Conservation (phyloP, 2,888 invertebrate genomes). For the Disparrhopalites patrizii region DNA sequence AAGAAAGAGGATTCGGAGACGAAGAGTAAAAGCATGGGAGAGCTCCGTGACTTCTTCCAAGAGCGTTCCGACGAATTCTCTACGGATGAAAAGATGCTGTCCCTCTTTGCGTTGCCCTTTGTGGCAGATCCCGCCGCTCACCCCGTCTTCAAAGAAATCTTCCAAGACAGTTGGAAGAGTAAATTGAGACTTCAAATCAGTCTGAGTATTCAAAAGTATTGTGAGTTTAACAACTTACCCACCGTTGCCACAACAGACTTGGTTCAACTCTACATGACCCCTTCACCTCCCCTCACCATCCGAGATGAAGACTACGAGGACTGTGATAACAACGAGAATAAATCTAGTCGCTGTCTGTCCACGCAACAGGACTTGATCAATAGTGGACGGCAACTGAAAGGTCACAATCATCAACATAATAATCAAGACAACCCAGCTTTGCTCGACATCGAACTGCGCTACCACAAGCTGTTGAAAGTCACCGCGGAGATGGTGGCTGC, state of each 20-base stretch:
- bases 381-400: not conserved
- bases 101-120: slow-evolving; percentile 46
- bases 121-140: slow-evolving; percentile 41
- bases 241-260: slow-evolving; percentile 11
- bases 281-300: not conserved
- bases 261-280: slow-evolving; percentile 18
- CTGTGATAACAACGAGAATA: not conserved
- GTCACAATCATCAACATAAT: not conserved
- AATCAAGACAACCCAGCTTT: slow-evolving; percentile 7
- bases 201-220: slow-evolving; percentile 14
- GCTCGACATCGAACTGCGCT: slow-evolving; percentile 23
- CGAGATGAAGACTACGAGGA: not conserved
- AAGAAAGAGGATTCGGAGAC: slow-evolving; percentile 31
- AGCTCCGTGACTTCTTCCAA: slow-evolving; percentile 40
- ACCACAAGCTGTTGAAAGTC: slow-evolving; percentile 27
- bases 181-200: slow-evolving; percentile 16
- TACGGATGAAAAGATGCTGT: slow-evolving; percentile 42
- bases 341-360: not conserved
- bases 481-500: slow-evolving; percentile 27
- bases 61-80: slow-evolving; percentile 39
- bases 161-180: slow-evolving; percentile 22
- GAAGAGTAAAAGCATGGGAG: slow-evolving; percentile 31
- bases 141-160: slow-evolving; percentile 41
- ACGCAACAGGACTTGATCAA: not conserved
- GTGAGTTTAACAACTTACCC: slow-evolving; percentile 17